phyloP scores from a whole-genome alignment of 2,797 vertebrate species.

The Pogonophryne albipinna region DNA sequence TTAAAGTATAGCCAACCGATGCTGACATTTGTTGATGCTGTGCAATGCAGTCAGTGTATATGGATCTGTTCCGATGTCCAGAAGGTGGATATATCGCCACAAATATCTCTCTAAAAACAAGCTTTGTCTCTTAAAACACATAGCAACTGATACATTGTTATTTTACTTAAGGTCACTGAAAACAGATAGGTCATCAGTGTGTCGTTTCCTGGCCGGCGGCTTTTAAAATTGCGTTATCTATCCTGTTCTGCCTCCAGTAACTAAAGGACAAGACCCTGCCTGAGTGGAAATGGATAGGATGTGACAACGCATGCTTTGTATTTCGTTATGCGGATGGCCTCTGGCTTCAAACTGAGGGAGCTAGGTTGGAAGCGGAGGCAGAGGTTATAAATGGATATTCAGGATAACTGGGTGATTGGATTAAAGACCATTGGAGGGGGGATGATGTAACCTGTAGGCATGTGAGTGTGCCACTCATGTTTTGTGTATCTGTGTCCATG shows the following conservation, averaged over 20 bases:
- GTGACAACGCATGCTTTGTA: slow-evolving; percentile 50
- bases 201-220: slow-evolving; percentile 18
- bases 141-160: slow-evolving; percentile 28
- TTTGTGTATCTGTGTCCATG: not conserved
- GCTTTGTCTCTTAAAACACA: slow-evolving; percentile 10
- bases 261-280: slow-evolving; percentile 39
- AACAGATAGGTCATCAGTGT: slow-evolving; percentile 42
- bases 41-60: not conserved
- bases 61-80: not conserved
- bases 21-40: not conserved
- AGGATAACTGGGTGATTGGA: slow-evolving; percentile 25
- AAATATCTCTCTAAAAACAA: not conserved
- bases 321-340: slow-evolving; percentile 33
- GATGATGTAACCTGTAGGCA: slow-evolving; percentile 40
- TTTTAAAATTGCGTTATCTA: slow-evolving; percentile 47
- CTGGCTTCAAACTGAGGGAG: slow-evolving; percentile 22
- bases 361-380: slow-evolving; percentile 21
- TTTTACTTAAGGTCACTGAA: slow-evolving; percentile 52
- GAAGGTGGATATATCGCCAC: not conserved
- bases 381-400: slow-evolving; percentile 36
- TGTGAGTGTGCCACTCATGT: slow-evolving; percentile 10
- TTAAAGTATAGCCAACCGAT: not conserved
- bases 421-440: slow-evolving; percentile 12
- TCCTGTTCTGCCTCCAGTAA: slow-evolving; percentile 47
- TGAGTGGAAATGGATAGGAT: slow-evolving; percentile 48